Conservation (phyloP, 2,797 vertebrate species). For the Meriones psammophilus region DNA sequence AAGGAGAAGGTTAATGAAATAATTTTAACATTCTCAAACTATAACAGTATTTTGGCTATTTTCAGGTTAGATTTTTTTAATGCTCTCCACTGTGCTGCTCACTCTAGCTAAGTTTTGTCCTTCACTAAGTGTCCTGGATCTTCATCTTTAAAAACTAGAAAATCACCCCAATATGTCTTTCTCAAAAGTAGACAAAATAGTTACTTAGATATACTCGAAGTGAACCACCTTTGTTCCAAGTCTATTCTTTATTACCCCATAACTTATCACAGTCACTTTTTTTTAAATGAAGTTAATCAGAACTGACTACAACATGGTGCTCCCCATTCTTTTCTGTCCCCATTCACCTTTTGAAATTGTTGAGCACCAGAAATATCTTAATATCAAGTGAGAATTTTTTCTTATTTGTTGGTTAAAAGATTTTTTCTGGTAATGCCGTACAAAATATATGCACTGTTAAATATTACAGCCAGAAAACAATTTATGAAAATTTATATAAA, state of each 20-base stretch:
- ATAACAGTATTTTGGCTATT: not conserved
- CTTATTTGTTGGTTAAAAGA: not conserved
- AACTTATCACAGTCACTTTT: not conserved
- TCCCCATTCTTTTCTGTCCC: not conserved
- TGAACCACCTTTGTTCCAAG: not conserved
- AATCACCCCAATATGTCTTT: not conserved
- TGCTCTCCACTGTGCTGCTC: not conserved
- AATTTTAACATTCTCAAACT: not conserved
- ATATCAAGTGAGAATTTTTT: not conserved
- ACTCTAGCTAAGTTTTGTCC: not conserved
- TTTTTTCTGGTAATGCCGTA: not conserved
- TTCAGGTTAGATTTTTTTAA: not conserved
- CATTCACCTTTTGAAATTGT: not conserved
- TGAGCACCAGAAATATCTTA: not conserved
- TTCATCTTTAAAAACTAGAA: not conserved
- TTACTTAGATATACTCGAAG: not conserved
- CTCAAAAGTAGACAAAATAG: not conserved
- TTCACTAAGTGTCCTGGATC: not conserved
- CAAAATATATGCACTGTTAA: not conserved
- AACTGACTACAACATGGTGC: not conserved
- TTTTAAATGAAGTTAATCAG: not conserved
- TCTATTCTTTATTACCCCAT: not conserved
- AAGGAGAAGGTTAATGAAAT: not conserved
- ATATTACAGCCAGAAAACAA: not conserved
- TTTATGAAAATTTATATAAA: not conserved